Conservation (phyloP, 2,797 vertebrate genomes). For the Huso huso region DNA sequence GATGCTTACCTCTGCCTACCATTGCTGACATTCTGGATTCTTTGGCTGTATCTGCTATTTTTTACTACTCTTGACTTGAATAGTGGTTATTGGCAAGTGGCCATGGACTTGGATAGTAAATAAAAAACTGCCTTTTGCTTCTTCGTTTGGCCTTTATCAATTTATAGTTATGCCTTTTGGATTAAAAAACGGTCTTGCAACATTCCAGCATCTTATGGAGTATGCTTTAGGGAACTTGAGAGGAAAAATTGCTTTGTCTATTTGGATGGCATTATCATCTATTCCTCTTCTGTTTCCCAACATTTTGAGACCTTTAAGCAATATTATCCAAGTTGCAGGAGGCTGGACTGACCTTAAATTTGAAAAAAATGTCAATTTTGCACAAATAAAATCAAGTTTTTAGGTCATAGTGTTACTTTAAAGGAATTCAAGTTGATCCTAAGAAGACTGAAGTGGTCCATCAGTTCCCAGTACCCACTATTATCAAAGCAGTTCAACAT, state of each 20-base stretch:
- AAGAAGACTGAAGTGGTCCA: too few species aligned
- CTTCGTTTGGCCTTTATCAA: too few species aligned
- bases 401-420: too few species aligned
- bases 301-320: not conserved
- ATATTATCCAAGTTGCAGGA: not conserved
- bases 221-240: too few species aligned
- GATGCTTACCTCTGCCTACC: not conserved
- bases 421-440: too few species aligned
- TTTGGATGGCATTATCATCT: not conserved
- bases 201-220: too few species aligned
- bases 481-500: too few species aligned
- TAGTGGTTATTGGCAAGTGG: not conserved
- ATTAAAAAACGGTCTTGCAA: too few species aligned
- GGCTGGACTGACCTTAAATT: not conserved
- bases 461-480: too few species aligned
- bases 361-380: not conserved
- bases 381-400: too few species aligned
- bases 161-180: too few species aligned
- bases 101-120: not conserved
- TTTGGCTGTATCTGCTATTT: not conserved
- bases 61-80: not conserved
- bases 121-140: not conserved
- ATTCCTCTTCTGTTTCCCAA: not conserved
- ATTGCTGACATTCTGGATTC: conserved; percentile 7
- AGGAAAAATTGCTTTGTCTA: too few species aligned